Conservation (phyloP, 1,140 invertebrate genomes). For the Cataglyphis hispanica region DNA sequence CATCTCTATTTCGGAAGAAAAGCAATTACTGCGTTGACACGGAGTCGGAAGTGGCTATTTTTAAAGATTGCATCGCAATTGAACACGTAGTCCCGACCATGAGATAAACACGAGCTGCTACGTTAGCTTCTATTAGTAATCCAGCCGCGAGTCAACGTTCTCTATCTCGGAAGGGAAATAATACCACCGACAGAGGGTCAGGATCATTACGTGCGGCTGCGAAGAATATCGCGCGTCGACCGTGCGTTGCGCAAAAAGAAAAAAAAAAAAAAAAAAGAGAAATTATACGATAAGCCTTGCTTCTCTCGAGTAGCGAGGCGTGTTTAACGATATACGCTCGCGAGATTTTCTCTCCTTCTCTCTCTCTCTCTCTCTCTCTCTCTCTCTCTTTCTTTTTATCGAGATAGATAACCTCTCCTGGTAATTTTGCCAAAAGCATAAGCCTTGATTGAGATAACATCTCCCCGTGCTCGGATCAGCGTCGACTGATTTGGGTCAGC, state of each 20-base stretch:
- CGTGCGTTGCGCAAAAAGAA: not conserved
- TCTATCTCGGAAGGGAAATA: constrained; percentile 36
- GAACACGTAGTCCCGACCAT: not conserved
- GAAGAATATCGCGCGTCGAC: not conserved
- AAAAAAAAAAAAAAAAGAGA: constrained; percentile 20
- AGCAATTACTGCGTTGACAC: not conserved
- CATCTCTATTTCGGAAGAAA: not conserved
- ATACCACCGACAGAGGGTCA: constrained; percentile 11
- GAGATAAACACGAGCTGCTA: constrained; percentile 20
- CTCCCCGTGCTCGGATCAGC: constrained; percentile 4
- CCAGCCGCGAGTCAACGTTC: constrained; percentile 31
- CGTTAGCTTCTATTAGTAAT: constrained; percentile 6
- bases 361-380: no score
- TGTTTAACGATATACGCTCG: constrained; percentile 20
- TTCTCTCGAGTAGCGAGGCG: not conserved
- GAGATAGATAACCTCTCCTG: constrained; percentile 59
- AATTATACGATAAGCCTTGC: constrained; percentile 44
- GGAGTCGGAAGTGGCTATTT: not conserved
- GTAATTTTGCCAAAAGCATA: constrained; percentile 65
- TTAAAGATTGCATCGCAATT: not conserved
- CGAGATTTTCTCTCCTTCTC: not conserved
- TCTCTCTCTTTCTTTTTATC: constrained; percentile 26
- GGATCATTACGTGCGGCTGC: constrained; percentile 1
- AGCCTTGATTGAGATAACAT: constrained; percentile 49
- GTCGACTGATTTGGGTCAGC: constrained; percentile 67